Percentiles rank a stretch among this genome's conserved stretches.
These are phyloP conservation scores for Drosophila pseudotakahashii DNA, from an alignment of 2,888 invertebrate species.

Conservation along the genomic window DNA sequence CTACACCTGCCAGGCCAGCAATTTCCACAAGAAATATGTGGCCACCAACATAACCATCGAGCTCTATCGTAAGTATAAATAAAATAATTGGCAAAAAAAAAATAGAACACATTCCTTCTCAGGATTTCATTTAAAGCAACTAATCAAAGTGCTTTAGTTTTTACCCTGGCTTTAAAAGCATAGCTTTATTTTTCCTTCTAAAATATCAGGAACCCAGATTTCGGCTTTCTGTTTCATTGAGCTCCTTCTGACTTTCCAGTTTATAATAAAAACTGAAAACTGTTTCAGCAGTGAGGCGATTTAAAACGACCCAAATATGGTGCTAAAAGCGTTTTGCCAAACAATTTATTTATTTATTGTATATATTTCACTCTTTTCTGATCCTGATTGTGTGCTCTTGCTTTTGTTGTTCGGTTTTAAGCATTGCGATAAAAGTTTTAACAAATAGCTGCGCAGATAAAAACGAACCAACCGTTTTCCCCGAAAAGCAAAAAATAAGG, in stretches of 20 bases:
- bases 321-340: slow-evolving; percentile 63
- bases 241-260: slow-evolving; percentile 7
- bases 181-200: neutral
- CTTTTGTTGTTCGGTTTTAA: slow-evolving; percentile 53
- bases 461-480: slow-evolving; percentile 29
- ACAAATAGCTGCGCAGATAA: slow-evolving; percentile 76
- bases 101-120: neutral
- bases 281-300: slow-evolving; percentile 44
- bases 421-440: slow-evolving; percentile 76
- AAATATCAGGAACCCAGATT: neutral
- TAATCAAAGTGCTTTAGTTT: too few species aligned
- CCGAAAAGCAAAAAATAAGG: slow-evolving; percentile 24
- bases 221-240: neutral
- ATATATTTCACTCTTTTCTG: slow-evolving; percentile 37
- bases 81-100: neutral
- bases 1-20: slow-evolving; percentile 91
- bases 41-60: slow-evolving; percentile 89
- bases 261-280: slow-evolving; percentile 6
- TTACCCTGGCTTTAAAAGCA: neutral
- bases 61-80: slow-evolving; percentile 89
- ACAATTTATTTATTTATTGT: slow-evolving; percentile 61
- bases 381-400: slow-evolving; percentile 14
- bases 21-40: slow-evolving; percentile 87
- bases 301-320: slow-evolving; percentile 54
- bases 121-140: neutral